phyloP scores from a whole-genome alignment of 2,888 invertebrate species.

The Epirrhoe alternata region DNA sequence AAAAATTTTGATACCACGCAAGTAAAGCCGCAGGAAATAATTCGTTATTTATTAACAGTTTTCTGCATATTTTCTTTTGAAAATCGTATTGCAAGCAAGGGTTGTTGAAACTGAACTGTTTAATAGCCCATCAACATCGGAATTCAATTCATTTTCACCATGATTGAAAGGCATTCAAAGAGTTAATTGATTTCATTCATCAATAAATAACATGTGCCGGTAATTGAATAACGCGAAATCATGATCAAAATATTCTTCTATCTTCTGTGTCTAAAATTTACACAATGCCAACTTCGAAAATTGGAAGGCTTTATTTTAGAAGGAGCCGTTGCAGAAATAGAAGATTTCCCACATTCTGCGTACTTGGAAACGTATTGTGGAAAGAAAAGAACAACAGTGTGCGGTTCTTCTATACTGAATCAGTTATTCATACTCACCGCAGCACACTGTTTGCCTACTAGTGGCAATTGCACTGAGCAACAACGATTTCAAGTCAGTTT shows the following conservation, averaged over 20 bases:
- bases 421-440: slow-evolving; percentile 27
- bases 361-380: slow-evolving; percentile 13
- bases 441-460: slow-evolving; percentile 31
- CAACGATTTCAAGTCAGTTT: not conserved
- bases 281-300: not conserved
- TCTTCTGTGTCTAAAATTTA: slow-evolving; percentile 1
- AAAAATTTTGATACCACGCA: not conserved
- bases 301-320: slow-evolving; percentile 14
- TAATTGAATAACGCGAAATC: not conserved
- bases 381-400: not conserved
- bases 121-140: slow-evolving; percentile 5
- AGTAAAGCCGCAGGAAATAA: not conserved
- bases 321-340: slow-evolving; percentile 15
- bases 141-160: slow-evolving; percentile 1
- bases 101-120: not conserved
- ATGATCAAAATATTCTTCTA: slow-evolving; percentile 17
- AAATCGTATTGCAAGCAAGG: not conserved
- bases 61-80: not conserved
- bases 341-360: slow-evolving; percentile 18
- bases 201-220: not conserved
- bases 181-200: not conserved
- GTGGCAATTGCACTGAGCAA: not conserved
- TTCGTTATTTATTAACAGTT: not conserved
- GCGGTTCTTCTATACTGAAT: slow-evolving; percentile 41
- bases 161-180: not conserved